A percentile compares a stretch with the other conserved stretches of the same genome.
phyloP scores from a whole-genome alignment of 1,140 invertebrate species.

The Nautilus pompilius region DNA sequence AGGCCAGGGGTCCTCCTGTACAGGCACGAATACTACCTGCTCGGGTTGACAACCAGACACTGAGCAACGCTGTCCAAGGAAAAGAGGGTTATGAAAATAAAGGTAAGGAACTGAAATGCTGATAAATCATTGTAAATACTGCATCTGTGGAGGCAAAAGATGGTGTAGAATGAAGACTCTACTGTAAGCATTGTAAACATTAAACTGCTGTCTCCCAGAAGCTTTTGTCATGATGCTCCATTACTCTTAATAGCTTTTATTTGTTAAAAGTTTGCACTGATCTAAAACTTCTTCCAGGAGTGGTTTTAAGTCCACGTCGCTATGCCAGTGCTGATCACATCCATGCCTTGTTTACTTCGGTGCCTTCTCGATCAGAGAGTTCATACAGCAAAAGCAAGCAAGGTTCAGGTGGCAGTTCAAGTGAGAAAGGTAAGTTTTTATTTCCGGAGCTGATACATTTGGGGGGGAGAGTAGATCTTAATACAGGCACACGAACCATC shows the following conservation, averaged over 20 bases:
- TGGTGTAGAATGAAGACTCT: too few relatives aligned
- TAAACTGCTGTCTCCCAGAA: too few relatives aligned
- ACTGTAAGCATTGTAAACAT: too few relatives aligned
- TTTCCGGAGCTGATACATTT: too few relatives aligned
- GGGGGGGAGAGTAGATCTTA: too few relatives aligned
- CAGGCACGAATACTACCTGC: slow-evolving; percentile 19
- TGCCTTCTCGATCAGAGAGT: slow-evolving; percentile 33
- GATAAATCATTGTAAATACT: not conserved
- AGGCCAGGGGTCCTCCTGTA: slow-evolving; percentile 14
- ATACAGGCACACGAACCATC: too few relatives aligned
- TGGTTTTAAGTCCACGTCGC: slow-evolving; percentile 42
- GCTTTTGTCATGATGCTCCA: too few relatives aligned
- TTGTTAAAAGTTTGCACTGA: too few relatives aligned
- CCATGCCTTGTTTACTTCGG: slow-evolving; percentile 41
- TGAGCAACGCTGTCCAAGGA: slow-evolving; percentile 5
- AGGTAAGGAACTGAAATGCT: slow-evolving; percentile 16
- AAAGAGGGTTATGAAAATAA: slow-evolving; percentile 43
- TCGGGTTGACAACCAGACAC: slow-evolving; percentile 10
- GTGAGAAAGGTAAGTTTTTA: slow-evolving; percentile 47
- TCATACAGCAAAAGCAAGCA: slow-evolving; percentile 26
- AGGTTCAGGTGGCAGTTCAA: slow-evolving; percentile 27
- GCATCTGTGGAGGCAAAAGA: too few relatives aligned
- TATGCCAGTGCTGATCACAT: slow-evolving; percentile 51
- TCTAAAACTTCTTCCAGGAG: slow-evolving; percentile 27
- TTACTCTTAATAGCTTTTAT: too few relatives aligned